These are phyloP conservation scores for Acanthochromis polyacanthus DNA, from an alignment of 2,113 vertebrate genomes.

Conservation along the genomic window DNA sequence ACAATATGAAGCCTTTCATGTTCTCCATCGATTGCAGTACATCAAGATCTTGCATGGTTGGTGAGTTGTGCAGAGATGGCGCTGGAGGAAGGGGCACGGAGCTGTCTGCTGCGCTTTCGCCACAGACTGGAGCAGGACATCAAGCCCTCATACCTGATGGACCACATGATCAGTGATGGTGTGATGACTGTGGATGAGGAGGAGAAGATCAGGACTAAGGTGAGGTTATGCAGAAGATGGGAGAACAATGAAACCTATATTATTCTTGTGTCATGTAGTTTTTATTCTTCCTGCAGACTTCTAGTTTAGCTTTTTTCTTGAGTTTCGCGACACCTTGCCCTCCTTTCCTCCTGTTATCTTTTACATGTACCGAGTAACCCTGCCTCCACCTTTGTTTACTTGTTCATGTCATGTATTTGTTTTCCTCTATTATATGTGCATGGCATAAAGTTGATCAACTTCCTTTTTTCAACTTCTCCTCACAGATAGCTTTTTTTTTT, in stretches of 20 bases:
- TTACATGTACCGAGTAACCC: background rate
- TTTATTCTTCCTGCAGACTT: background rate
- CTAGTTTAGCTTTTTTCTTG: background rate
- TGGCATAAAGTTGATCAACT: background rate
- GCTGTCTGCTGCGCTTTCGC: slow-evolving; percentile 88
- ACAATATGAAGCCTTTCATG: background rate
- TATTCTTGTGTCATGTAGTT: background rate
- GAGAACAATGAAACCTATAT: background rate
- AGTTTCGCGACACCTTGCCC: too few species aligned
- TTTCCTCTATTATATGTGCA: background rate
- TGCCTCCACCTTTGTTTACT: background rate
- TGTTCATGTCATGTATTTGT: background rate
- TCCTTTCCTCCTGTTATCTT: too few species aligned
- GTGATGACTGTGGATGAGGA: slow-evolving; percentile 90
- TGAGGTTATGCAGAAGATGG: slow-evolving; percentile 60
- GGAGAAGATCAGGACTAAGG: slow-evolving; percentile 88
- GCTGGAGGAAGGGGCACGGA: slow-evolving; percentile 90
- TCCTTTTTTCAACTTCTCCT: background rate
- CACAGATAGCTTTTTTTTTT: background rate
- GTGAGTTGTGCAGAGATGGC: slow-evolving; percentile 48
- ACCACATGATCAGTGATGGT: slow-evolving; percentile 92
- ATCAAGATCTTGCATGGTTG: slow-evolving; percentile 49
- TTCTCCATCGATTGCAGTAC: background rate
- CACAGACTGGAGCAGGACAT: slow-evolving; percentile 91
- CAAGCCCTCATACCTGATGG: slow-evolving; percentile 93